Base-by-base conservation (phyloP, 1,140 invertebrate genomes). In the Rhagoletis zephyria region DNA sequence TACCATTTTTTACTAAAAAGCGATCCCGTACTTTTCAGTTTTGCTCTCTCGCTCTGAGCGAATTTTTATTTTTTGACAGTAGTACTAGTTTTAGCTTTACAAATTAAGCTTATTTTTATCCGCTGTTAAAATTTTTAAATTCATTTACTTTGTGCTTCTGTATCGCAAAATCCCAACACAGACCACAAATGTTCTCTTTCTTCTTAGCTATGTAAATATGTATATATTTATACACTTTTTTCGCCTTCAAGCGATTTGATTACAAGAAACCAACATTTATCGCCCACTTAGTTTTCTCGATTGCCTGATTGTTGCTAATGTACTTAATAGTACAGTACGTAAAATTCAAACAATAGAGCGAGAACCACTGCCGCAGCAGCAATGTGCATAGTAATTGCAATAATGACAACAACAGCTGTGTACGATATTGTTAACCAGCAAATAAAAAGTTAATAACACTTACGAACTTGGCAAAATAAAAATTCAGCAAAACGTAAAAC, bases 221-320 rank as follows among this genome's bases (percentile, higher is more conserved):
- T 14, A 64, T 64, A 64, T 51, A 77, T 14, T n/a, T n/a, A 56
- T 48, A 2, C 9, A 81, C n/a, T 4, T 30, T 7, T 30, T 7
- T 81, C 56, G 19, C 74, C 74, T 81, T 56, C 74, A 51, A 30
- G 74, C 48, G 42, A 51, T 81, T 81, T 81, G 74, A 51, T 81
- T 81, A 81, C 74, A 81, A 81, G 51, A 19, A 81, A 48, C 74
- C 74, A 81, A 81, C 48, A 59, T 81, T 81, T 81, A 81, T 81
- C 74, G 74, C 74, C 74, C 74, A 81, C 74, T 81, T 81, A 59
- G 48, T 12, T 81, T 30, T 48, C 74, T 19, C 16, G 48, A 45
- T 30, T 74, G 42, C n/a, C 74, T 56, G 45, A 56, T n/a, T 30
- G 19, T n/a, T n/a, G 7, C 48, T n/a, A n/a, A n/a, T n/a, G n/a